Conservation (phyloP, 2,888 invertebrate species). For the Agrotis segetum region DNA sequence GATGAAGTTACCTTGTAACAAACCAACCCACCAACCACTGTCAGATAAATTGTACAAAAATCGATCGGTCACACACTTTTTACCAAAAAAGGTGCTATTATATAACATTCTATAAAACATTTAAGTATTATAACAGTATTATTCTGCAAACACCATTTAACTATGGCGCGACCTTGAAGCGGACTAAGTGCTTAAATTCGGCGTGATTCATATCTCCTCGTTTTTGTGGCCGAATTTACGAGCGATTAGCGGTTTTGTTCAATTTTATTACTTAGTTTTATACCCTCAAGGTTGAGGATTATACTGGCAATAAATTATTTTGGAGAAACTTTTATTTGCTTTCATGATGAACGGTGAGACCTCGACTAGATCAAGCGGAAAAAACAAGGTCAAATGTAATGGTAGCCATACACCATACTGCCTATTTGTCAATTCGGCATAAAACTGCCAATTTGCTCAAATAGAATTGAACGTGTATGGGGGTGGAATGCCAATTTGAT, state of each 20-base stretch:
- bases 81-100: constrained; percentile 4
- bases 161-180: constrained; percentile 69
- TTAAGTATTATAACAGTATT: constrained; percentile 42
- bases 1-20: not conserved
- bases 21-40: not conserved
- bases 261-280: constrained; percentile 41
- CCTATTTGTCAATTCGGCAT: too few species aligned
- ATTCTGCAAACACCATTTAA: constrained; percentile 47
- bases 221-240: constrained; percentile 49
- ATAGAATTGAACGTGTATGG: too few species aligned
- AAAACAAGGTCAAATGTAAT: not conserved
- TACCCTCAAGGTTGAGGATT: constrained; percentile 40
- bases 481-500: too few species aligned
- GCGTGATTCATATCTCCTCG: constrained; percentile 72
- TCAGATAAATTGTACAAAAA: constrained; percentile 11
- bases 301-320: constrained; percentile 37
- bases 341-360: constrained; percentile 16
- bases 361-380: not conserved
- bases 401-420: too few species aligned
- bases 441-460: too few species aligned
- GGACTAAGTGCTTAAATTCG: constrained; percentile 72
- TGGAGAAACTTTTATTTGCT: constrained; percentile 31
- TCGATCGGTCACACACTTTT: constrained; percentile 16
- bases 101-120: constrained; percentile 15
- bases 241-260: constrained; percentile 41